A percentile compares a stretch with the other conserved stretches of the same genome.
These are phyloP conservation scores for Dysidea cf. avara DNA, from an alignment of 37 sponge, comb jelly and placozoan genomes.

Conservation along the genomic window DNA sequence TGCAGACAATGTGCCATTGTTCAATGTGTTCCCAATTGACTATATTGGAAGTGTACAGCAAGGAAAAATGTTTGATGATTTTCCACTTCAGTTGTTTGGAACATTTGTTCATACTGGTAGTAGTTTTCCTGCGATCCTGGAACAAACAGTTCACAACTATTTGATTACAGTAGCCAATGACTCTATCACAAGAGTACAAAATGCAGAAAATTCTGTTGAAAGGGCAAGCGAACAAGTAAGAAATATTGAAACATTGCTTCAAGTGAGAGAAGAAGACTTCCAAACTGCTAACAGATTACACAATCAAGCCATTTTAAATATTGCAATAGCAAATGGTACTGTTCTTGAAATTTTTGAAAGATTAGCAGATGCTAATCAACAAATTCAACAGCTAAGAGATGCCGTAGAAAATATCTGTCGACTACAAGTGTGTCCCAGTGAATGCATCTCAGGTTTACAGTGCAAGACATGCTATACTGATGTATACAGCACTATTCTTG, in stretches of 20 bases:
- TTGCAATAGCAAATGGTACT: conserved; percentile 1
- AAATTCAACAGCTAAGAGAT: no score
- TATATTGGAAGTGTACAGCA: background rate
- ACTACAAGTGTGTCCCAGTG: no score
- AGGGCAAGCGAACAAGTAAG: background rate
- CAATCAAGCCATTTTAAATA: no score
- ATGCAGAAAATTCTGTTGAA: background rate
- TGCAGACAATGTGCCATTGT: background rate
- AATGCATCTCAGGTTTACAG: no score
- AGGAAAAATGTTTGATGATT: conserved; percentile 4
- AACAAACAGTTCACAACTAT: conserved; percentile 1
- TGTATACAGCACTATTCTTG: no score
- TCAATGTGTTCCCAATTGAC: background rate
- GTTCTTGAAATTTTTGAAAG: background rate
- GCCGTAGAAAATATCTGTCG: no score
- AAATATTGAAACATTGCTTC: background rate
- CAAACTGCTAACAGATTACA: no score
- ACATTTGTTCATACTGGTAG: no score
- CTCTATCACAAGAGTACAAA: background rate
- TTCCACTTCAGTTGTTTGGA: no score
- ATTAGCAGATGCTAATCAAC: background rate
- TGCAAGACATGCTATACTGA: no score
- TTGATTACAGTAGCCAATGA: background rate
- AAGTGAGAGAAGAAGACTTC: background rate
- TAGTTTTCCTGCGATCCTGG: background rate